Conservation (phyloP, 2,888 invertebrate genomes). For the Calameuta filiformis region DNA sequence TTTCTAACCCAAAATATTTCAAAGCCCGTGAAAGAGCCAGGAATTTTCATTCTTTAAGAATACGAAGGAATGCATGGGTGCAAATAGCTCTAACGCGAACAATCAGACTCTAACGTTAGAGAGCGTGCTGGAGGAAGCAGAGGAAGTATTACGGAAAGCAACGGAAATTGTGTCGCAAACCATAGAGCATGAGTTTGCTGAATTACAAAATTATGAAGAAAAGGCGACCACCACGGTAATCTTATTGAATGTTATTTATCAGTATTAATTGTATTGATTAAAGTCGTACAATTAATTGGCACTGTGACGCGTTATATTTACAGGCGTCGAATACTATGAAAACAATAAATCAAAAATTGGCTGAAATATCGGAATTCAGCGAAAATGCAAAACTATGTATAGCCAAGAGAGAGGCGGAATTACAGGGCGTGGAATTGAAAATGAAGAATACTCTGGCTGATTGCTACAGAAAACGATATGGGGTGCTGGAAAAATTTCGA, state of each 20-base stretch:
- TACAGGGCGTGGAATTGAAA: conserved; percentile 22
- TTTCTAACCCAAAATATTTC: not conserved
- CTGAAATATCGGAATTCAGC: conserved; percentile 30
- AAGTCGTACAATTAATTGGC: not conserved
- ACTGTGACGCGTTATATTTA: not conserved
- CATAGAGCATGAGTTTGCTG: conserved; percentile 25
- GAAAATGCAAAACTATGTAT: conserved; percentile 31
- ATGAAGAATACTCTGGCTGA: conserved; percentile 35
- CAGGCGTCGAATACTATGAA: not conserved
- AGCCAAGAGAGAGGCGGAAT: conserved; percentile 27
- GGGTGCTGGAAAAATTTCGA: conserved; percentile 29
- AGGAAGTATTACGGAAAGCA: conserved; percentile 28
- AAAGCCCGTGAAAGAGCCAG: not conserved
- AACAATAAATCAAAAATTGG: conserved; percentile 18
- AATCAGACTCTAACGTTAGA: not conserved
- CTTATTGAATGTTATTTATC: not conserved
- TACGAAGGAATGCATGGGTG: not conserved
- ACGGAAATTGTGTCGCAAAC: conserved; percentile 34
- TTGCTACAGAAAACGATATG: conserved; percentile 38
- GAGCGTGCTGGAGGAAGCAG: conserved; percentile 25
- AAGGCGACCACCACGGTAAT: conserved; percentile 15
- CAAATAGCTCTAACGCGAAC: not conserved
- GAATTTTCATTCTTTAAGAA: not conserved
- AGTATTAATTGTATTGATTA: not conserved
- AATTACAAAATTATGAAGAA: conserved; percentile 31